Base-by-base conservation (phyloP, 2,113 vertebrate species). In the Dipodomys stephensi region DNA sequence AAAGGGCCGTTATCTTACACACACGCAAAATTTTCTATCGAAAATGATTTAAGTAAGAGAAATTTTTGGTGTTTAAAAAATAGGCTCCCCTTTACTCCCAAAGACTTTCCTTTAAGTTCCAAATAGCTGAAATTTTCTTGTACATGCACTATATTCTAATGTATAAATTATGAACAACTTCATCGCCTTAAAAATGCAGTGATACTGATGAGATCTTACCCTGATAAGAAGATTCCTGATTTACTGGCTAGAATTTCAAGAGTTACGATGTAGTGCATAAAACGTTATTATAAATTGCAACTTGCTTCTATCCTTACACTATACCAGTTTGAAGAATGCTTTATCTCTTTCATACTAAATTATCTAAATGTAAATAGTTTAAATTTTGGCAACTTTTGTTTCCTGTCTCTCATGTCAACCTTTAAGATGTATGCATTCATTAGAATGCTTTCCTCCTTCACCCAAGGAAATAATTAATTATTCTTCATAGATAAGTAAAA, bases 401-500 rank as follows among this genome's bases (percentile, higher is more conserved):
- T 96, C 82, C 89, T 91, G 7, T 80, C 64, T 60, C 32, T 90
- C 46, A 88, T 90, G 84, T 76, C 87, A 94, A 86, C 32, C 81
- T 93, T 95, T 97, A 97, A 96, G 97, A 97, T 96, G 93, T 22
- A 96, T 30, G 92, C 46, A 93, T 94, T 93, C 93, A 95, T 93
- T 93, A 97, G 95, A 96, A 94, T 71, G 95, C 8, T 65, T 93
- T 96, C 91, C 91, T 96, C 85, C 83, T 73, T 93, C 67, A 92
- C 12, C 15, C 49, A 8, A 92, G 78, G 22, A 97, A 96, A 95
- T 95, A 97, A 96, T 67, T 96, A 97, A 97, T 95, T 96, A 96
- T 88, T 97, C 85, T 93, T 97, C 77, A 96, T 79, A 97, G 97
- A 90, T 89, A 74, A 97, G 87, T 71, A 97, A 98, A 98, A 87